Evolutionary conservation across 2,888 invertebrate species (phyloP).

Genomic region (Schrankia costaestrigalis): DNA sequence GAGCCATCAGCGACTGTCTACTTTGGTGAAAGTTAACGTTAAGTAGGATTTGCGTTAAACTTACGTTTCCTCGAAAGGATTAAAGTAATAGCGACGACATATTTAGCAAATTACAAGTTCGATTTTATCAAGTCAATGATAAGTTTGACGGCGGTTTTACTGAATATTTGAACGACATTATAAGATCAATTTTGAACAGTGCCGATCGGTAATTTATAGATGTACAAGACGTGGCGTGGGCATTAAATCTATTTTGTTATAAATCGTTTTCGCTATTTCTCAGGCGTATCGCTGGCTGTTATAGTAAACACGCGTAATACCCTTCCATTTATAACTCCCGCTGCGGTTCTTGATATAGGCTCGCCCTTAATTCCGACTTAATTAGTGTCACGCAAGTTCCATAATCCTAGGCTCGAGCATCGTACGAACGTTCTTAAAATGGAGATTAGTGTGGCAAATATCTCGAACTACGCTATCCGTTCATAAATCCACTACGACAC

Average conservation of each 20-base stretch:
- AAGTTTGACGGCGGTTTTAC: constrained; percentile 17
- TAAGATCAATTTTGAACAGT: constrained; percentile 17
- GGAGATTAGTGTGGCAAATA: constrained; percentile 78
- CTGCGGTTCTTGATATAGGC: constrained; percentile 76
- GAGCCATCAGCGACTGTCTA: constrained; percentile 75
- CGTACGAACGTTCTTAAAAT: constrained; percentile 79
- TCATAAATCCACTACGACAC: constrained; percentile 60
- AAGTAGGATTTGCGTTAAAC: constrained; percentile 77
- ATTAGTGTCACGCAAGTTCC: constrained; percentile 81
- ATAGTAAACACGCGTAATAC: constrained; percentile 70
- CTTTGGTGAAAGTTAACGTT: constrained; percentile 71
- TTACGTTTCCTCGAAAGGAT: constrained; percentile 67
- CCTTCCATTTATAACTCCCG: constrained; percentile 78
- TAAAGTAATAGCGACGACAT: constrained; percentile 66
- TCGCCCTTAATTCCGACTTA: constrained; percentile 78
- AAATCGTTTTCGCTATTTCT: constrained; percentile 38
- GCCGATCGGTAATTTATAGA: constrained; percentile 16
- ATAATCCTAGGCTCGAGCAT: constrained; percentile 77
- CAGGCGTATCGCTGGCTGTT: constrained; percentile 45
- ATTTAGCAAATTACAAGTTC: constrained; percentile 40
- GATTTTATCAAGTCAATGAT: constrained; percentile 19
- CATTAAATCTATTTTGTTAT: constrained; percentile 23
- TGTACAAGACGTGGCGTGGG: constrained; percentile 16
- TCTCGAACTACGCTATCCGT: constrained; percentile 74
- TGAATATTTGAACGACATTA: constrained; percentile 25